phyloP scores from a whole-genome alignment of 2,888 invertebrate species.

The Sycophila texana region DNA sequence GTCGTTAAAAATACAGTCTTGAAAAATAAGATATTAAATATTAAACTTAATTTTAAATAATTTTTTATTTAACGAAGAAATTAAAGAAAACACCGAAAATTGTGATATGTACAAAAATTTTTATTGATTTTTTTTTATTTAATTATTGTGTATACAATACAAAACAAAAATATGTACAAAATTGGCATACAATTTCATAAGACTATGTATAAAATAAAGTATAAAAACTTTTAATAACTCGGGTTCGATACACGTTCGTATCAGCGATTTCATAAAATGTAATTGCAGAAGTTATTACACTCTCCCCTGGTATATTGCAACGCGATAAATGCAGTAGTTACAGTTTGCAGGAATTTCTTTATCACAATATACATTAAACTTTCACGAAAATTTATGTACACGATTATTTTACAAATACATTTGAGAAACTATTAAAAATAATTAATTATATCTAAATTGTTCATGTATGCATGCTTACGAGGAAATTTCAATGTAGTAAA shows the following conservation, averaged over 20 bases:
- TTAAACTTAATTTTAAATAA: too few species aligned
- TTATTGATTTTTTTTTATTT: slow-evolving; percentile 53
- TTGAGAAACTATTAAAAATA: slow-evolving; percentile 11
- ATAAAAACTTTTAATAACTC: slow-evolving; percentile 58
- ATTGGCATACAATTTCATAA: slow-evolving; percentile 10
- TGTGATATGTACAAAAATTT: slow-evolving; percentile 40
- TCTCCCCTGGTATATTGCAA: slow-evolving; percentile 45
- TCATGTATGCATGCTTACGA: slow-evolving; percentile 18
- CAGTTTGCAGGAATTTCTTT: slow-evolving; percentile 25
- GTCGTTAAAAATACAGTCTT: too few species aligned
- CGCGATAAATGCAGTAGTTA: slow-evolving; percentile 34
- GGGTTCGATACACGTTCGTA: slow-evolving; percentile 54
- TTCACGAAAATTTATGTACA: slow-evolving; percentile 37
- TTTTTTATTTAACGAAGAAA: too few species aligned
- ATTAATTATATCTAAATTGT: slow-evolving; percentile 7
- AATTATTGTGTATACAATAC: slow-evolving; percentile 28
- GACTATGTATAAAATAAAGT: slow-evolving; percentile 24
- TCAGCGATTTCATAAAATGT: slow-evolving; percentile 37
- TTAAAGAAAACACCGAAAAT: not conserved
- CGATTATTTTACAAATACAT: slow-evolving; percentile 23
- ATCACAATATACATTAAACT: slow-evolving; percentile 38
- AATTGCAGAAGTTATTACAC: slow-evolving; percentile 51
- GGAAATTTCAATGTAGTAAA: not conserved
- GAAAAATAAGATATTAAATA: too few species aligned
- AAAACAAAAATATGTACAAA: slow-evolving; percentile 47